These are phyloP conservation scores for Leptopilina myrica DNA, from an alignment of 2,888 invertebrate genomes.

Conservation along the genomic window DNA sequence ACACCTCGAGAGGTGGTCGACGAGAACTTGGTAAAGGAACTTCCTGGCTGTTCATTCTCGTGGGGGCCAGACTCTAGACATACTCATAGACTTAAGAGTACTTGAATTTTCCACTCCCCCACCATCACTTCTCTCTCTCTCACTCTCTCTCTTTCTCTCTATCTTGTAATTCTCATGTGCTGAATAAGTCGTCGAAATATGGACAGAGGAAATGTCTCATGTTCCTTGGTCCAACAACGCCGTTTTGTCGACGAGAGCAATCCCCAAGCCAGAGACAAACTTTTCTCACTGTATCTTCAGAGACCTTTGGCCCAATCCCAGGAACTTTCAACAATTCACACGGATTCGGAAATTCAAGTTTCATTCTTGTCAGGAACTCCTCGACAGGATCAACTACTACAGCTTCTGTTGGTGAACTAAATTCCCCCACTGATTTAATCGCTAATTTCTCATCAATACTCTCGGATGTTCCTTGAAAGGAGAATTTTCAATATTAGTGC, in stretches of 20 bases:
- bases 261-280: constrained; percentile 68
- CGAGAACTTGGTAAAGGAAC: constrained; percentile 11
- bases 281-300: constrained; percentile 61
- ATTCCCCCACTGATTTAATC: constrained; percentile 58
- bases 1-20: constrained; percentile 32
- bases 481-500: not conserved
- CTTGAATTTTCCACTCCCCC: not conserved
- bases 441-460: constrained; percentile 59
- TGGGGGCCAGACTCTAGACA: not conserved
- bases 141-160: not conserved
- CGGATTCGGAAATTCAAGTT: constrained; percentile 54
- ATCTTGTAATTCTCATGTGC: constrained; percentile 41
- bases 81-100: constrained; percentile 11
- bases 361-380: constrained; percentile 66
- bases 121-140: not conserved
- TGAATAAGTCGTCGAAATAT: constrained; percentile 78
- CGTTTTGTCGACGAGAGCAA: constrained; percentile 79
- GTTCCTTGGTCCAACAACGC: constrained; percentile 84
- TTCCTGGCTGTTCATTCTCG: constrained; percentile 14
- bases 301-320: constrained; percentile 68
- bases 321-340: constrained; percentile 58
- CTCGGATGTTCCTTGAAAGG: constrained; percentile 60
- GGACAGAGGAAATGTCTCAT: constrained; percentile 85
- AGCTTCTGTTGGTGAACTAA: constrained; percentile 44
- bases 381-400: constrained; percentile 56